Base-by-base conservation (phyloP, 2,797 vertebrate genomes). In the Acanthurus lineatus region DNA sequence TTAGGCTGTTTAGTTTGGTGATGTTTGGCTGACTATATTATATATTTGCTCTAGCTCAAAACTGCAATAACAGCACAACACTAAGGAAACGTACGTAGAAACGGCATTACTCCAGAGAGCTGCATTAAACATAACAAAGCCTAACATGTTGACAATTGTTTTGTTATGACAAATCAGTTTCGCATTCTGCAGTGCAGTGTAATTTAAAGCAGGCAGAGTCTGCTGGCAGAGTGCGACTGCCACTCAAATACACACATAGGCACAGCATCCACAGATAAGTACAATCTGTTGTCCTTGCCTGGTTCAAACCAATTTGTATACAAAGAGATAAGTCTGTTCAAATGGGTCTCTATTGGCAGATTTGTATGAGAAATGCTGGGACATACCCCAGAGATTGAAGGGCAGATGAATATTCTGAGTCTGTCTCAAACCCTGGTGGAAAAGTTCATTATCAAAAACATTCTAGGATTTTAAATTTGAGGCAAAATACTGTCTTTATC, bases 141-240 rank as follows among this genome's bases (percentile, higher is more conserved):
- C 70, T 32, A 86, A 82, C 76, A 72, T 84, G 76, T 78, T 63
- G 79, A 82, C 84, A 58, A 45, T 85, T 64, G 78, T 86, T 79
- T 83, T 86, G 78, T 88, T 86, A 58, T 76, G 88, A 89, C 82
- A 88, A 90, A 89, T 82, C 76, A 79, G 76, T 84, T 85, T 86
- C 9, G 63, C 81, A 82, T 82, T 88, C 76, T 80, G 79, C 83
- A 74, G 66, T 48, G 65, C 74, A 45, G 62, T 79, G 70, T 84
- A 74, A 88, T 87, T 86, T 89, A 83, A 86, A 87, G 76, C 58
- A 47, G 72, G 69, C 51, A 47, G 73, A 87, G 86, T 72, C 40
- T 79, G 84, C 86, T 76, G 84, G 82, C 76, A 61, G 77, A 69
- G 68, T 87, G 45, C 17, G 48, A 57, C 80, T 88, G 88, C 68